Conservation (phyloP, 2,888 invertebrate genomes). For the Morpho deidamia region DNA sequence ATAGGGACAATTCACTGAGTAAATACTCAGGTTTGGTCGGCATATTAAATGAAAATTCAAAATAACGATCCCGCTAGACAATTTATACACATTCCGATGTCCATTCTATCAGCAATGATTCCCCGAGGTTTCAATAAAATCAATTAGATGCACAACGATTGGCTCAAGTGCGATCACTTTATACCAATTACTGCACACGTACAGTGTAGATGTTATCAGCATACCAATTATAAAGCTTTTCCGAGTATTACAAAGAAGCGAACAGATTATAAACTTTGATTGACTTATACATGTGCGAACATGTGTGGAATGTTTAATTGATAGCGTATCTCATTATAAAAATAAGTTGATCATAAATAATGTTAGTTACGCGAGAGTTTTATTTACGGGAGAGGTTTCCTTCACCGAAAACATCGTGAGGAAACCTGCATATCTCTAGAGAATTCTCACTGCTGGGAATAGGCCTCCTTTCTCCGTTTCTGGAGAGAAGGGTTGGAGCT, state of each 20-base stretch:
- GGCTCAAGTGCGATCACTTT: constrained; percentile 31
- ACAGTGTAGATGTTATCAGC: constrained; percentile 8
- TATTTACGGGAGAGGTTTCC: no score
- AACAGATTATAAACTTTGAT: not conserved
- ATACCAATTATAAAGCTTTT: constrained; percentile 2
- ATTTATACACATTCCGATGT: constrained; percentile 22
- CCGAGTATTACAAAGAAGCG: not conserved
- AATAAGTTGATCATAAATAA: no score
- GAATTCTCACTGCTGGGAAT: no score
- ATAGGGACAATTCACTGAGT: no score
- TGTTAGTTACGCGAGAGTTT: no score
- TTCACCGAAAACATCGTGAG: no score
- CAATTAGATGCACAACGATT: constrained; percentile 29
- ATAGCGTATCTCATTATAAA: no score
- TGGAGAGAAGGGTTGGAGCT: no score
- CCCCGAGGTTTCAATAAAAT: constrained; percentile 28
- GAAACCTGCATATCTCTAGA: no score
- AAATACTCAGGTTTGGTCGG: no score
- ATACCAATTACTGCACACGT: constrained; percentile 24
- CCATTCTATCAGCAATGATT: constrained; percentile 4
- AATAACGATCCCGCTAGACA: not conserved
- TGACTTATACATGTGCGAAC: not conserved
- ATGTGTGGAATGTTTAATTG: not conserved
- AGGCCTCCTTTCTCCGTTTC: no score
- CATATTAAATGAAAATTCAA: no score